Evolutionary conservation across 1,140 invertebrate genomes (phyloP), one percentile per base, ranked within the genome.

Genomic region (Drosophila pallidifrons): DNA sequence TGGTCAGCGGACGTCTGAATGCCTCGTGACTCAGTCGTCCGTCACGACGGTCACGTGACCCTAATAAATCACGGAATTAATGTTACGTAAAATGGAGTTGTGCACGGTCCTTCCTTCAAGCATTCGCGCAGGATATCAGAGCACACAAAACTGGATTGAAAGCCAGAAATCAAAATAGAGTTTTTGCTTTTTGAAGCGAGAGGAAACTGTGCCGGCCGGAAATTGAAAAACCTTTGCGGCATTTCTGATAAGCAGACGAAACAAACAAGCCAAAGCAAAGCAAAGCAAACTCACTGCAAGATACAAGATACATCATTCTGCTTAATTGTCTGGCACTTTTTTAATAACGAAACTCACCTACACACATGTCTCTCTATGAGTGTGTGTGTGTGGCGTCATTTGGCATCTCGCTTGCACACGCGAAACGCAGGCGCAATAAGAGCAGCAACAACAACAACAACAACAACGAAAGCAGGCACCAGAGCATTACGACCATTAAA

Each of bases 61-160:
- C 91, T 91, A 92, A 92, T 92, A 92, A 92, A 92, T 92, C 91
- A 92, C 91, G 68, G 91, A 91, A 92, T 92, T 92, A 92, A 92
- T 92, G 91, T 92, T 92, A 92, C 91, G 91, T 92, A 91, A 92
- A 92, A 92, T 92, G 91, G 86, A 91, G 91, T 92, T 87, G 73
- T 47, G 43, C 51, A 32, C 52, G 15, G 43, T 28, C 20, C 25
- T 47, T 74, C 58, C 57, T 67, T 43, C 8, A 52, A 10, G 30
- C 43, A n/a, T 41, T 41, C 7, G 8, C 7, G 7, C 68, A 64
- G 60, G 67, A 55, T 61, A 41, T n/a, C 7, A 28, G 45, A 43
- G 15, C 32, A 8, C 5, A 41, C 38, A 10, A n/a, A 41, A 41
- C 38, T 10, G 38, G 11, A 35, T 10, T 35, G 35, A 35, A 25